Base-by-base conservation (phyloP, 2,888 invertebrate genomes). In the Agelastica alni region DNA sequence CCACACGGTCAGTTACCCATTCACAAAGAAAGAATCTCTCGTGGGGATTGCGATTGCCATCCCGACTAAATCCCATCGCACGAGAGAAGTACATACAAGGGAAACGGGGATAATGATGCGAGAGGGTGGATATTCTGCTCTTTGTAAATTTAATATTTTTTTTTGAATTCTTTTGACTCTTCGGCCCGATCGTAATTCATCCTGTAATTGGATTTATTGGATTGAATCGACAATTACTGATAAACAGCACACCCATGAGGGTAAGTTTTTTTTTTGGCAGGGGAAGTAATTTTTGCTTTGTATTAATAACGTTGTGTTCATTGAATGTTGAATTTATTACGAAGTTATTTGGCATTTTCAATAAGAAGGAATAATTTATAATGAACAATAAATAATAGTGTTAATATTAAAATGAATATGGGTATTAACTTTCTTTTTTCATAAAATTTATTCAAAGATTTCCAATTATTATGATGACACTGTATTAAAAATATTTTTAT, bases 1-100 rank as follows among this genome's bases (percentile, higher is more conserved):
- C 66, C 61, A 63, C 65, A 73, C 73, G 75, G 75, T 75, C 74
- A 74, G 74, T 75, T 74, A 74, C 67, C 67, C 70, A 53, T 49
- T 56, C 61, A 72, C 68, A 71, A 70, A 70, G 68, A 68, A 64
- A 26, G 1, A 26, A 22, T 44, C 55, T 47, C 51, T 55, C 47
- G 45, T 54, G 59, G 55, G 62, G 46, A 36, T 46, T 46, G 52
- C 39, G 47, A 7, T 5, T 20, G 45, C 37, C 53, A 39, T 26
- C 26, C 26, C 26, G 26, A 26, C 2, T 2, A 2, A 9, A 39
- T 39, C 37, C 20, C 37, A 18, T 20, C 18, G 20, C 10, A 12
- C n/a, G n/a, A n/a, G n/a, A 18, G 46, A 47, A 56, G 47, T 49
- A 53, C 48, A 45, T 56, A 56, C 52, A 56, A 57, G 49, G 59